These are phyloP conservation scores for Zaprionus davidi DNA, from an alignment of 1,140 invertebrate genomes.

Conservation along the genomic window DNA sequence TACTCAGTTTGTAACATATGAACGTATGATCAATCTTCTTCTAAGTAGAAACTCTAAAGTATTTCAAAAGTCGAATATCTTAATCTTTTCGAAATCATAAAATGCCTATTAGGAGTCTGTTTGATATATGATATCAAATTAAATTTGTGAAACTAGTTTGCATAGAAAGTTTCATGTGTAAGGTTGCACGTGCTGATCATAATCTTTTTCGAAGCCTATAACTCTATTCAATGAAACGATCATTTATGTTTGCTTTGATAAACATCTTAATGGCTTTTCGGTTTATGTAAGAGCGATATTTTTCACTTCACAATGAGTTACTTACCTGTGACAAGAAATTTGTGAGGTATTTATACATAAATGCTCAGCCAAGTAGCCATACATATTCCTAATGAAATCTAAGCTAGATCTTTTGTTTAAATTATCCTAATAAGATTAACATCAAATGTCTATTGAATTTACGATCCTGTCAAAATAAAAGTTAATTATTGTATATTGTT, in stretches of 20 bases:
- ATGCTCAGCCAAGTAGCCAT: neutral
- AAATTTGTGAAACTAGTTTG: neutral
- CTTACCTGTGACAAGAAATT: neutral
- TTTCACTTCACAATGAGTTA: neutral
- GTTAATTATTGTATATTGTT: neutral
- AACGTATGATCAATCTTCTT: neutral
- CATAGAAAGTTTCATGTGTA: conserved; percentile 15
- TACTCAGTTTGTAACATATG: neutral
- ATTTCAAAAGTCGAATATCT: neutral
- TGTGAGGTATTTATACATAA: neutral
- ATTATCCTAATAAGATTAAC: no score
- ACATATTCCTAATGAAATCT: neutral
- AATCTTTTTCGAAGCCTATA: conserved; percentile 5
- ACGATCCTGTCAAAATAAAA: neutral
- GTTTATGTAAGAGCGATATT: neutral
- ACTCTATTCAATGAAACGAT: neutral
- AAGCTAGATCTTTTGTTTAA: neutral
- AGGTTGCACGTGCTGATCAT: conserved; percentile 6
- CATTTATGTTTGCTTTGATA: conserved; percentile 7
- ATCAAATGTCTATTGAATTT: neutral
- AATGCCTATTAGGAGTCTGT: neutral
- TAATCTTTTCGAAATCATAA: neutral
- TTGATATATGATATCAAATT: neutral
- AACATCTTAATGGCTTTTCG: neutral
- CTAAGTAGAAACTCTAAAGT: neutral